Percentiles rank a stretch among this genome's conserved stretches.
Evolutionary conservation across 2,797 vertebrate genomes (phyloP).

Genomic region (Malurus leucopterus): DNA sequence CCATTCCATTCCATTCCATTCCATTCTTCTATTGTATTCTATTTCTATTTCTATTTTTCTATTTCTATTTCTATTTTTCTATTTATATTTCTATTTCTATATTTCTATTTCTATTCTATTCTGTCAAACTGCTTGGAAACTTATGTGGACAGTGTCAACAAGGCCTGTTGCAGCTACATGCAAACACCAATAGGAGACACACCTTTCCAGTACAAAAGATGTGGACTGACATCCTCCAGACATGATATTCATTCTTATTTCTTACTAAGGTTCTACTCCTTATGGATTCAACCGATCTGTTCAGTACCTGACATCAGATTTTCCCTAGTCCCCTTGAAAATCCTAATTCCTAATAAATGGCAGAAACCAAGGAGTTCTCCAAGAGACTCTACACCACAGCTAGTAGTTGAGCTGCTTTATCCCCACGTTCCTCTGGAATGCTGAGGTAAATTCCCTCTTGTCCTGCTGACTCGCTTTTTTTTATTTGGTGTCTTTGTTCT

Average conservation of each 20-base stretch:
- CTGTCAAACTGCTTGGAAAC: background rate
- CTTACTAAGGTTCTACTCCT: background rate
- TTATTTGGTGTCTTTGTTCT: background rate
- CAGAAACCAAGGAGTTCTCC: background rate
- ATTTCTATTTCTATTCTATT: no score
- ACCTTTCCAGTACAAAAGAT: background rate
- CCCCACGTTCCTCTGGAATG: background rate
- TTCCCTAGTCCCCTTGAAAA: background rate
- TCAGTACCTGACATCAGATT: background rate
- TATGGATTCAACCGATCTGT: background rate
- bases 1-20: no score
- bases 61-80: no score
- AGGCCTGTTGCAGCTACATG: background rate
- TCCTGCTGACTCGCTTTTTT: background rate
- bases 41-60: no score
- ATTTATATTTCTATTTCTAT: no score
- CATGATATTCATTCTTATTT: background rate
- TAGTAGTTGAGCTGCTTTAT: background rate
- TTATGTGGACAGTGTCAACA: background rate
- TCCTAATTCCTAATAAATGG: background rate
- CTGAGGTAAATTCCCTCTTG: background rate
- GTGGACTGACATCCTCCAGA: background rate
- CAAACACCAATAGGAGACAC: background rate
- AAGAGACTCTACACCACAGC: background rate
- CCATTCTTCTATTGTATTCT: no score